These are phyloP conservation scores for Ceratothoa steindachneri DNA, from an alignment of 2,888 invertebrate species.

Conservation along the genomic window DNA sequence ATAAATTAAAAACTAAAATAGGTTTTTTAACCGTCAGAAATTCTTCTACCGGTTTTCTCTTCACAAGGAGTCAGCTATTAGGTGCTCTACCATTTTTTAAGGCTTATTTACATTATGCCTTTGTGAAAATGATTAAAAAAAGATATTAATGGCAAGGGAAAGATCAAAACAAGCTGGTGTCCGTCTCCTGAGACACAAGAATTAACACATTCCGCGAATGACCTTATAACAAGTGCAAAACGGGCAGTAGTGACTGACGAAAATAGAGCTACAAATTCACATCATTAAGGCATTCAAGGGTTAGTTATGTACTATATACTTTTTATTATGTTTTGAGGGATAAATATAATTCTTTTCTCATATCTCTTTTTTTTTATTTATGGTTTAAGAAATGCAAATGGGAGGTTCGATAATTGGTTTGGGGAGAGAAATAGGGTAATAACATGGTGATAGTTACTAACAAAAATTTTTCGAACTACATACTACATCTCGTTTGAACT, in stretches of 20 bases:
- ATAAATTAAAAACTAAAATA: not conserved
- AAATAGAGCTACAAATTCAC: constrained; percentile 8
- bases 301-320: not conserved
- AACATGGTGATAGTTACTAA: not conserved
- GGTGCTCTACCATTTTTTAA: not conserved
- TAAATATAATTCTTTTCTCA: not conserved
- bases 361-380: not conserved
- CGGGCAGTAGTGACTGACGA: constrained; percentile 4
- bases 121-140: not conserved
- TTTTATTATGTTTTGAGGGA: not conserved
- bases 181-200: not conserved
- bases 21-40: too few species aligned
- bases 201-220: not conserved
- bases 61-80: not conserved
- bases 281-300: constrained; percentile 1
- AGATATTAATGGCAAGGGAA: constrained; percentile 3
- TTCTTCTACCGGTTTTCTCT: too few species aligned
- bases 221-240: constrained; percentile 7
- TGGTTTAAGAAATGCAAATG: too few species aligned
- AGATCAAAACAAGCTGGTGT: not conserved
- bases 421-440: not conserved
- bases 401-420: not conserved
- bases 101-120: constrained; percentile 15
- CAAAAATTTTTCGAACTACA: not conserved
- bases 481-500: constrained; percentile 1